Base-by-base conservation (phyloP, 1,140 invertebrate species). In the Cyphomyrmex costatus region DNA sequence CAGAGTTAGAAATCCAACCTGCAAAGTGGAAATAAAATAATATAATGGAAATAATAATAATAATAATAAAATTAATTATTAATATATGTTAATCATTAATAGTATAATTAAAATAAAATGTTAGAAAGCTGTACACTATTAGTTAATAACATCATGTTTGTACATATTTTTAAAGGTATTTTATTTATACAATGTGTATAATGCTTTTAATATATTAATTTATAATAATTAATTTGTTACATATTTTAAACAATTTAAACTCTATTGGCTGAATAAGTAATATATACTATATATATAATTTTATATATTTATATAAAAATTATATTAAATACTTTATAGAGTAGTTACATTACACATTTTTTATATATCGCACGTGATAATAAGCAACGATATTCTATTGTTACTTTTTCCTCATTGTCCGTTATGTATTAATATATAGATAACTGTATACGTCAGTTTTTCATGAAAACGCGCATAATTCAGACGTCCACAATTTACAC, bases 61-160 rank as follows among this genome's bases (percentile, higher is more conserved):
- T 3, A n/a, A 58, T 36, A 12, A 16, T 16, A 8, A 33, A 76
- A 16, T 76, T 76, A 76, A 60, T 60, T 49, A 49, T 49, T 27
- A 33, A 51, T 27, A 30, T 68, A 66, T 30, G 14, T 49, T 27
- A 12, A 46, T 36, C 4, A 51, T 49, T 16, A 27, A 70, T 0
- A 16, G 8, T 1, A 27, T 27, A 70, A 49, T 51, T 71, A 71
- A 63, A 63, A 51, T 27, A 70, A 70, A 70, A 51, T 70, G 10
- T 46, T 49, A 1, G 6, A 19, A 33, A 63, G 16, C 19, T 30
- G 33, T 33, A 27, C 4, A 10, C 8, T 63, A 63, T n/a, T 63
- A 68, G 24, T 46, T 68, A 24, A 24, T 46, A 42, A 63, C 27
- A 63, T 46, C 8, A 68, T 24, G 19, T 68, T 68, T 24, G 14